These are phyloP conservation scores for Daphoenositta chrysoptera DNA, from an alignment of 2,113 vertebrate genomes.

Conservation along the genomic window DNA sequence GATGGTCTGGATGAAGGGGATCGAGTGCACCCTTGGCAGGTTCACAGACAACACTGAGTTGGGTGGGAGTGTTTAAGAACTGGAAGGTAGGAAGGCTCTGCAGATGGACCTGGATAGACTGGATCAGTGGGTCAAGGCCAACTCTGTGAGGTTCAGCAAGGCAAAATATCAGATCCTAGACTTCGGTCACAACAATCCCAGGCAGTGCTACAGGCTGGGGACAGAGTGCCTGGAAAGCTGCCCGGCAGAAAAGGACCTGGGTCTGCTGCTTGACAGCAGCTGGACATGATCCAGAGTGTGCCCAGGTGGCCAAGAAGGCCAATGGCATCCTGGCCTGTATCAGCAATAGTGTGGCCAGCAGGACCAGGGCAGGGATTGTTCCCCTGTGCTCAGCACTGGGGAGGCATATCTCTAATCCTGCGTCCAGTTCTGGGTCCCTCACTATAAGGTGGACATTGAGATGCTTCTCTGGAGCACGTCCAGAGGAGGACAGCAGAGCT, in stretches of 20 bases:
- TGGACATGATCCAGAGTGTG: not conserved
- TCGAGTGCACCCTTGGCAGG: not conserved
- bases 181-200: not conserved
- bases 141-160: not conserved
- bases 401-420: not conserved
- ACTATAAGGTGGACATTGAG: not conserved
- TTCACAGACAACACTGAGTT: rapidly evolving
- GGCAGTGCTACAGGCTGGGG: not conserved
- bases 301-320: not conserved
- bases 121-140: not conserved
- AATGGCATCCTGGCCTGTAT: not conserved
- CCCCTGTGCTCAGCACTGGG: not conserved
- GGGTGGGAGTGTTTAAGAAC: not conserved
- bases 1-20: not conserved
- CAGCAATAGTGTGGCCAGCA: not conserved
- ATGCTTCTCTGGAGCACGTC: not conserved
- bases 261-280: not conserved
- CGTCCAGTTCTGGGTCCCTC: not conserved
- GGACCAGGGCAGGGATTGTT: not conserved
- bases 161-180: not conserved
- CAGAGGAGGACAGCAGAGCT: not conserved
- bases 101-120: not conserved
- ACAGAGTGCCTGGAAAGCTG: not conserved
- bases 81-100: not conserved
- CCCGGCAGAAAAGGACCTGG: rapidly evolving